Evolutionary conservation across 2,888 invertebrate species (phyloP).

Genomic region (Cinara cedri): DNA sequence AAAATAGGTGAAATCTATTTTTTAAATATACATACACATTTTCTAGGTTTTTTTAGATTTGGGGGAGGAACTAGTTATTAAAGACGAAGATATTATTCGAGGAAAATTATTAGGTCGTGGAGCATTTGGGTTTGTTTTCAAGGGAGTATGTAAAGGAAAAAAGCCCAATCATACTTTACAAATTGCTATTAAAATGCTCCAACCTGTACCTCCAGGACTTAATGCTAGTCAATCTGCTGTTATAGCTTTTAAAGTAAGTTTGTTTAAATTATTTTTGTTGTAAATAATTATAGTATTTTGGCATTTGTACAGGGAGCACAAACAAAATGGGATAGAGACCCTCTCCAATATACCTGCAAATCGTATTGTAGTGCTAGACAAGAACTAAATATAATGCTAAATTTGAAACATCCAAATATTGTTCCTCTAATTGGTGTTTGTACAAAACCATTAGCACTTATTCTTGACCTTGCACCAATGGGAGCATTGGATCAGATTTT

Average conservation of each 20-base stretch:
- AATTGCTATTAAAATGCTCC: slow-evolving; percentile 94
- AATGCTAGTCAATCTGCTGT: slow-evolving; percentile 72
- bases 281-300: background rate
- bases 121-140: slow-evolving; percentile 96
- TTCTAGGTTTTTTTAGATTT: slow-evolving; percentile 83
- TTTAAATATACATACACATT: slow-evolving; percentile 6
- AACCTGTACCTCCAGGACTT: slow-evolving; percentile 86
- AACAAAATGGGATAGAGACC: slow-evolving; percentile 93
- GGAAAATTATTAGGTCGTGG: slow-evolving; percentile 87
- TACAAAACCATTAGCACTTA: slow-evolving; percentile 70
- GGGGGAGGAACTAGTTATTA: slow-evolving; percentile 79
- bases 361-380: slow-evolving; percentile 96
- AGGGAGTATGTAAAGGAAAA: slow-evolving; percentile 73
- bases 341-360: slow-evolving; percentile 88
- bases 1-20: slow-evolving; percentile 10
- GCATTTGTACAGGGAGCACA: slow-evolving; percentile 69
- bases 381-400: slow-evolving; percentile 85
- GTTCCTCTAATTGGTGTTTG: slow-evolving; percentile 81
- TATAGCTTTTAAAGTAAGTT: slow-evolving; percentile 66
- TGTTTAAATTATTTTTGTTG: background rate
- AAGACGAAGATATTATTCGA: slow-evolving; percentile 79
- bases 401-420: slow-evolving; percentile 88
- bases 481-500: slow-evolving; percentile 87
- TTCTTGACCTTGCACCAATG: slow-evolving; percentile 88
- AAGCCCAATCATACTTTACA: slow-evolving; percentile 67